Evolutionary conservation across 2,888 invertebrate species (phyloP), one percentile per base, ranked within the genome.

Genomic region (Heliothis peltigera): DNA sequence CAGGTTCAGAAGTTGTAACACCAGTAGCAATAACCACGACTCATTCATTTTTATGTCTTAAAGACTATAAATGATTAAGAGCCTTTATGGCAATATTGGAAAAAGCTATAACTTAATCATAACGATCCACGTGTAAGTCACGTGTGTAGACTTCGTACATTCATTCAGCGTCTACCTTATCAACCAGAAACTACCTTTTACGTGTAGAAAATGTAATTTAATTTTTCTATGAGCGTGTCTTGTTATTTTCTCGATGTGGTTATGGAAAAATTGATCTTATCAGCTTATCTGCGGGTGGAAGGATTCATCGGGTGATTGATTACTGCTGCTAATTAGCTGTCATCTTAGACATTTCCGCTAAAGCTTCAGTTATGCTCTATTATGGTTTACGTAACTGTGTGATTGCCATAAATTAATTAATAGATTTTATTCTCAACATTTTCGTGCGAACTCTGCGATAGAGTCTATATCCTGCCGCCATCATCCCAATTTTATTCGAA

Each of bases 91-190:
- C 19, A 46, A 32, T 3, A 61, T 1, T 42, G 35, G n/a, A 42
- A 51, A 32, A 21, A 4, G 22, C 44, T 25, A 48, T 42, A 72
- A 56, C 21, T 32, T 28, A n/a, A 18, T 43, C n/a, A 48, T 44
- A 56, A 55, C 18, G 28, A 17, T 4, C 19, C 55, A 61, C 70
- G 56, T 73, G 68, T 19, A 42, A 21, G 42, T 55, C 62, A 68
- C 68, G 70, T 62, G 68, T 4, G 25, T n/a, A 2, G 18, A 56
- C 55, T 42, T 67, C 67, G 35, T 42, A 7, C 21, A 53, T 62
- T 67, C 67, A 60, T 57, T 42, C 32, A 56, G 19, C 42, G 46
- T 55, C 48, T 42, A 73, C 73, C 53, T 71, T 67, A 71, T 71
- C 68, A 67, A 25, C 25, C 44, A 53, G 62, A 70, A 73, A 73